A percentile compares a stretch with the other conserved stretches of the same genome.
These are phyloP conservation scores for Mesitornis unicolor DNA, from an alignment of 2,113 vertebrate species.

Conservation along the genomic window DNA sequence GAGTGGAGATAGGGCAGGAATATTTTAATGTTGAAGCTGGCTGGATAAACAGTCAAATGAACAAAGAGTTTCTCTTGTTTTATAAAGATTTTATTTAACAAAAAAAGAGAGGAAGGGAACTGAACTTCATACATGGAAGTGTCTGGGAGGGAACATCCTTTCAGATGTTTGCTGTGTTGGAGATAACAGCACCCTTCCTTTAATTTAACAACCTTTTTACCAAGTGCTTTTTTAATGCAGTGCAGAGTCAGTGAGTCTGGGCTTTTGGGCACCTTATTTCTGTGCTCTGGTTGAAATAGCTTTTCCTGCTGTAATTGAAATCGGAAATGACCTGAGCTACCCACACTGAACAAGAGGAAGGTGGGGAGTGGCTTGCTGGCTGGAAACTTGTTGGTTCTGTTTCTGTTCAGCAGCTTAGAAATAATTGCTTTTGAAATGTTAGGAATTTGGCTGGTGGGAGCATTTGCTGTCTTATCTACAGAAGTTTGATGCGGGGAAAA, in stretches of 20 bases:
- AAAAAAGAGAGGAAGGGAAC: background rate
- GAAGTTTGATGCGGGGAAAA: background rate
- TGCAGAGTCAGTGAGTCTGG: constrained; percentile 8
- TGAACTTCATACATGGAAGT: background rate
- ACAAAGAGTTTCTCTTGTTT: background rate
- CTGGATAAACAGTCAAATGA: background rate
- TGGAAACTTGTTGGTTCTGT: constrained; percentile 1
- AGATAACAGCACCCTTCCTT: constrained; percentile 61
- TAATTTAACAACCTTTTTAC: constrained; percentile 36
- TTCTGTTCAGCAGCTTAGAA: constrained; percentile 10
- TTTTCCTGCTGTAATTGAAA: constrained; percentile 18
- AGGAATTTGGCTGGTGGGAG: background rate
- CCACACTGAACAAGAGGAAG: background rate
- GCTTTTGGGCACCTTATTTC: constrained; percentile 17
- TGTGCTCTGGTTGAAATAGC: background rate
- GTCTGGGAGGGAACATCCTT: constrained; percentile 59
- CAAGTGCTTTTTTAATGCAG: background rate
- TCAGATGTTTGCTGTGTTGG: background rate
- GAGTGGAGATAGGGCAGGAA: background rate
- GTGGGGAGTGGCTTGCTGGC: background rate
- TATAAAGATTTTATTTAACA: background rate
- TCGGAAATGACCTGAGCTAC: constrained; percentile 17
- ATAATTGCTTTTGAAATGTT: background rate
- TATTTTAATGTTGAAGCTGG: constrained; percentile 3
- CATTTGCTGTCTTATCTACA: background rate